Evolutionary conservation across 2,888 invertebrate genomes (phyloP).

Genomic region (Mimas tiliae): DNA sequence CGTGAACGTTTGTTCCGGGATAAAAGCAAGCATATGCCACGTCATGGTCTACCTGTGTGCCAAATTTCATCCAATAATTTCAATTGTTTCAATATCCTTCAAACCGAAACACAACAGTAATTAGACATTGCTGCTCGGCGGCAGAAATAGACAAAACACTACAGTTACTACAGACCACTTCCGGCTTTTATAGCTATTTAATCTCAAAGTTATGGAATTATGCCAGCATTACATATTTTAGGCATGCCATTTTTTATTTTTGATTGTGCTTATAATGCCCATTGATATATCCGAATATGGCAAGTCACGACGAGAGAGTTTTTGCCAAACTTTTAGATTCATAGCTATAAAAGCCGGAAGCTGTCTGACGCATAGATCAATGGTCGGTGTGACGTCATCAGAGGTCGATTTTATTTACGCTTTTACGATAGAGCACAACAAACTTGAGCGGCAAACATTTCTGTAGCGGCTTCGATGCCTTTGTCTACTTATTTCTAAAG

Average conservation of each 20-base stretch:
- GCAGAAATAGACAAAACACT: too few relatives aligned
- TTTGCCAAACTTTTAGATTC: not conserved
- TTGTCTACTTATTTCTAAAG: too few relatives aligned
- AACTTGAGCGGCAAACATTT: not conserved
- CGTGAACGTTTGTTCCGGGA: too few relatives aligned
- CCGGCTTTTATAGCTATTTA: too few relatives aligned
- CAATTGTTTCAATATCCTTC: too few relatives aligned
- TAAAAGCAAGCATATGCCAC: too few relatives aligned
- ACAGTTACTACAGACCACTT: too few relatives aligned
- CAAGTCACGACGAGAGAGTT: not conserved
- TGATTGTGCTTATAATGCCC: not conserved
- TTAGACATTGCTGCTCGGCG: too few relatives aligned
- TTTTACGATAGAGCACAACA: not conserved
- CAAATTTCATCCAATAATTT: too few relatives aligned
- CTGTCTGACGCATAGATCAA: conserved; percentile 19
- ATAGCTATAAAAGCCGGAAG: not conserved
- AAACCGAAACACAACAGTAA: too few relatives aligned
- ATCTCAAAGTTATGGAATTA: not conserved
- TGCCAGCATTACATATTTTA: not conserved
- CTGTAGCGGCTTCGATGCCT: too few relatives aligned
- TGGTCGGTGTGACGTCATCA: conserved; percentile 11
- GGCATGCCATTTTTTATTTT: not conserved
- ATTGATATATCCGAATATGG: not conserved
- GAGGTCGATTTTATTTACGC: not conserved
- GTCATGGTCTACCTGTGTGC: too few relatives aligned